Conservation (phyloP, 2,113 vertebrate genomes). For the Ovis canadensis region DNA sequence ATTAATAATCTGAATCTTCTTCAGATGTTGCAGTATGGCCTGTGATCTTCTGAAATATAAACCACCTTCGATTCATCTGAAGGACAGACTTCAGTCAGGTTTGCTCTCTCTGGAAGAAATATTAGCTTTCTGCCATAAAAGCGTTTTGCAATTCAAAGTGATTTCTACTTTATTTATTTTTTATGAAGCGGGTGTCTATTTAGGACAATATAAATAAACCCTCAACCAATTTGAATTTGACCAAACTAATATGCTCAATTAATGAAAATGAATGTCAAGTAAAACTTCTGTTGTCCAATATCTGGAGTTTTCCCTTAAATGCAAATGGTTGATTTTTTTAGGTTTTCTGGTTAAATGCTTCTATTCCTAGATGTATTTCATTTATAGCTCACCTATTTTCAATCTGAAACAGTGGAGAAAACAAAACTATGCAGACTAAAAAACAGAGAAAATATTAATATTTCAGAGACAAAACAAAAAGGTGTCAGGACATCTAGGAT, state of each 20-base stretch:
- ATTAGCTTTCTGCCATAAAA: not conserved
- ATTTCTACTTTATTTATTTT: not conserved
- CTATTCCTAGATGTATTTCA: not conserved
- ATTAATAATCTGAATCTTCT: not conserved
- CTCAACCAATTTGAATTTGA: not conserved
- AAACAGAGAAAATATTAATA: not conserved
- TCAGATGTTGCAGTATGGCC: not conserved
- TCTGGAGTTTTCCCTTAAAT: not conserved
- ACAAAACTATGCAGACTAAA: not conserved
- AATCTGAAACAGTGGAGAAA: not conserved
- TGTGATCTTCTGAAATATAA: not conserved
- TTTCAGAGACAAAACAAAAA: not conserved
- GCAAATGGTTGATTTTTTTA: not conserved
- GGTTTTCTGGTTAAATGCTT: not conserved
- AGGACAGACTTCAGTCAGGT: not conserved
- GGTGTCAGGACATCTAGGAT: not conserved
- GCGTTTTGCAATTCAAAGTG: not conserved
- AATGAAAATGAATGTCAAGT: not conserved
- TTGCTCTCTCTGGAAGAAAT: not conserved
- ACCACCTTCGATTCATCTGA: not conserved
- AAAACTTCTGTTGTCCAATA: not conserved
- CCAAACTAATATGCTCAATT: not conserved
- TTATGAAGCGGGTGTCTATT: not conserved
- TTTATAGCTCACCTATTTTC: not conserved
- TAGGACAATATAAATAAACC: not conserved